Conservation (phyloP, 2,113 vertebrate genomes). For the Chaetops frenatus region DNA sequence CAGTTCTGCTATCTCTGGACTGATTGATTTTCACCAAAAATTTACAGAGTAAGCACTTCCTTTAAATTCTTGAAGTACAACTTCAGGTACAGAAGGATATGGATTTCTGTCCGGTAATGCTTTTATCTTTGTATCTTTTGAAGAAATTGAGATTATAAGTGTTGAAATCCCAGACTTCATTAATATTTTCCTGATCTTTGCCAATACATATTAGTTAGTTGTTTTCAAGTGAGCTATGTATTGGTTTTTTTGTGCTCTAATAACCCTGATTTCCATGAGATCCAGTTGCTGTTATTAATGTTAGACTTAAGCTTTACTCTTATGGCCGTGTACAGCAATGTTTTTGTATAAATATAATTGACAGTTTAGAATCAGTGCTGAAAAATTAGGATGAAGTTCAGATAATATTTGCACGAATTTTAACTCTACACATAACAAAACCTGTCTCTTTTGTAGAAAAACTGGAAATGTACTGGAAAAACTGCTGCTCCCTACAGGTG, state of each 20-base stretch:
- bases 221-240: neutral
- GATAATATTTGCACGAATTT: neutral
- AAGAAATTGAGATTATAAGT: neutral
- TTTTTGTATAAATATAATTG: neutral
- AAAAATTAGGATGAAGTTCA: neutral
- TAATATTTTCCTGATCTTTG: neutral
- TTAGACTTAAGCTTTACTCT: neutral
- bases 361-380: neutral
- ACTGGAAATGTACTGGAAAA: neutral
- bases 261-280: neutral
- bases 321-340: neutral
- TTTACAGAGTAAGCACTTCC: neutral
- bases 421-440: neutral
- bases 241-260: neutral
- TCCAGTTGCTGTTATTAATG: neutral
- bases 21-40: neutral
- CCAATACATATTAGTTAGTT: neutral
- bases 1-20: neutral
- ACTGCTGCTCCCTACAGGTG: neutral
- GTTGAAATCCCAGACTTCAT: neutral
- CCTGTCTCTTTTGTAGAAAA: neutral
- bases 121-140: neutral
- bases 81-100: neutral
- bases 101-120: neutral
- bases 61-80: neutral